Conservation (phyloP, 2,113 vertebrate genomes). For the Pteronura brasiliensis region DNA sequence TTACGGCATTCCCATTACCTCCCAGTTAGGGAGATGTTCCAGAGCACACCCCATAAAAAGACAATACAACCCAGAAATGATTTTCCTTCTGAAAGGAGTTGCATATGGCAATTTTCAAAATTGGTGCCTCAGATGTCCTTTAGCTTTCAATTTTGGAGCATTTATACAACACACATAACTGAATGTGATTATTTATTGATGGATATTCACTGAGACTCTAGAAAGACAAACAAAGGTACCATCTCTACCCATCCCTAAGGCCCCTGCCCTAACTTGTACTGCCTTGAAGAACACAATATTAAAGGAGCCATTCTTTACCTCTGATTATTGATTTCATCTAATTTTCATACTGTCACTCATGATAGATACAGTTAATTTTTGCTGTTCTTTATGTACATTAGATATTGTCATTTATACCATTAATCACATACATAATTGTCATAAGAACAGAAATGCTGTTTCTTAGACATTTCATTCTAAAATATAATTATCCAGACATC, state of each 20-base stretch:
- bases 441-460: conserved; percentile 80
- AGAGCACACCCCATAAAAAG: background rate
- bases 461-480: conserved; percentile 83
- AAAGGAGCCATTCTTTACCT: conserved; percentile 65
- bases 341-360: conserved; percentile 78
- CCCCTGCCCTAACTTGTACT: background rate
- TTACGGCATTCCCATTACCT: background rate
- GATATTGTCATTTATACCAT: conserved; percentile 81
- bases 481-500: conserved; percentile 85
- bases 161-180: background rate
- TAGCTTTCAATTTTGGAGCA: background rate
- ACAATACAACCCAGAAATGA: background rate
- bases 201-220: background rate
- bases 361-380: conserved; percentile 86
- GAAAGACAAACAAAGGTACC: background rate
- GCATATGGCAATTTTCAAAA: background rate
- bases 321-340: conserved; percentile 67
- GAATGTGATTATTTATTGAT: background rate
- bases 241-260: background rate
- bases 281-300: conserved; percentile 43
- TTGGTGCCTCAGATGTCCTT: background rate
- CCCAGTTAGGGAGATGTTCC: background rate
- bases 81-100: background rate
- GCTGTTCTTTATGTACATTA: conserved; percentile 82
- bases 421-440: conserved; percentile 84